Evolutionary conservation across 30 jellyfish, hydroid and myxozoan genomes (phyloP).

Genomic region (Nemopilema nomurai): DNA sequence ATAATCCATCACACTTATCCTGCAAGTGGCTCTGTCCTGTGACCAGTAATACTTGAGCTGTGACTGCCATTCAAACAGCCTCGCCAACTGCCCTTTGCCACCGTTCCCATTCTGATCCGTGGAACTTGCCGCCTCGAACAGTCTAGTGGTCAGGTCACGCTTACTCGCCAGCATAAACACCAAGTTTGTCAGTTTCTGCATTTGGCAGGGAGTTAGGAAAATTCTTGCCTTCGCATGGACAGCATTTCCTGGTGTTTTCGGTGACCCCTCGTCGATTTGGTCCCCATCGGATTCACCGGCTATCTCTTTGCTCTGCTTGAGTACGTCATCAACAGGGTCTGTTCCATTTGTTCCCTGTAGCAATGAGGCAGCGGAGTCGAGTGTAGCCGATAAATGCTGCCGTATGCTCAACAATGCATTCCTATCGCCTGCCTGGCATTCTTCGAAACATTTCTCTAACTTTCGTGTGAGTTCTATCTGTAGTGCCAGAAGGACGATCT

Average conservation of each 20-base stretch:
- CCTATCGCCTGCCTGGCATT: conserved; percentile 34
- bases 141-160: conserved; percentile 63
- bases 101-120: conserved; percentile 54
- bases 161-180: conserved; percentile 47
- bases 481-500: conserved; percentile 57
- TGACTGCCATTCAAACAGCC: conserved; percentile 61
- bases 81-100: conserved; percentile 3
- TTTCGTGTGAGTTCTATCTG: conserved; percentile 59
- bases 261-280: not conserved
- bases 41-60: conserved; percentile 60
- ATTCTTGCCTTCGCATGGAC: not conserved
- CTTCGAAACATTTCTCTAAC: conserved; percentile 57
- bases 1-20: conserved; percentile 46
- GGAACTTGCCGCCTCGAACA: conserved; percentile 16
- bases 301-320: not conserved
- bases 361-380: conserved; percentile 52
- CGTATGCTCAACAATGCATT: conserved; percentile 39
- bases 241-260: not conserved
- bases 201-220: conserved; percentile 52
- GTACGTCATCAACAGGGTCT: conserved; percentile 45
- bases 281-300: not conserved
- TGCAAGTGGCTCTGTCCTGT: conserved; percentile 50
- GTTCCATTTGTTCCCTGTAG: conserved; percentile 46
- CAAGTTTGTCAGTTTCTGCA: conserved; percentile 64
- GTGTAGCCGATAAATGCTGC: conserved; percentile 35